Percentiles rank a stretch among this genome's conserved stretches.
Conservation (phyloP, 1,140 invertebrate species). For the Lasioglossum baleicum region DNA sequence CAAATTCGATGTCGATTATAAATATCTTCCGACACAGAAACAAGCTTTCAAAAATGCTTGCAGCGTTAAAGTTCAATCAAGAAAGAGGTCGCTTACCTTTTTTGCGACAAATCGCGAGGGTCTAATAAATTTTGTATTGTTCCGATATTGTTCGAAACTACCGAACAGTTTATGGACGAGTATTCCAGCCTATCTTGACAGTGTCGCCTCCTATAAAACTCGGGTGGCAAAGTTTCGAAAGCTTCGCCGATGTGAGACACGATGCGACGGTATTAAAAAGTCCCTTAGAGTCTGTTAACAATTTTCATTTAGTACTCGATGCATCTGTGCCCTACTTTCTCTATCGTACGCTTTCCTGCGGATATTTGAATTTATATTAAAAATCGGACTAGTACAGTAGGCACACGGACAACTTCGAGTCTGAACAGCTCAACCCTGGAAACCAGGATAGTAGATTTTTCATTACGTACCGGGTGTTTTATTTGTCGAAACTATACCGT, state of each 20-base stretch:
- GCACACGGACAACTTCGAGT: neutral
- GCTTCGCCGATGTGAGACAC: slow-evolving; percentile 31
- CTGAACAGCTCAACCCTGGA: neutral
- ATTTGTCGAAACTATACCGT: neutral
- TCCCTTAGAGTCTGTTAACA: slow-evolving; percentile 48
- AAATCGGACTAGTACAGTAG: neutral
- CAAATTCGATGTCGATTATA: neutral
- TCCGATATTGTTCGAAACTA: neutral
- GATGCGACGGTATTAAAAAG: slow-evolving; percentile 50
- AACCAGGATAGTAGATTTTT: neutral
- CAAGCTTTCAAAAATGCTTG: neutral
- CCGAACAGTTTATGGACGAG: slow-evolving; percentile 43
- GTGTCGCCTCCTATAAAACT: slow-evolving; percentile 38
- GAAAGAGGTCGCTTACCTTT: neutral
- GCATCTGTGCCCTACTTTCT: slow-evolving; percentile 46
- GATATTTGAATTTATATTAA: slow-evolving; percentile 59
- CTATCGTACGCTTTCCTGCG: slow-evolving; percentile 13
- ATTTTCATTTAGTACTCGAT: slow-evolving; percentile 53
- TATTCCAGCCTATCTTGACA: neutral
- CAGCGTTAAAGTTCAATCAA: neutral
- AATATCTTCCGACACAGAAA: neutral
- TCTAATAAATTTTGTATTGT: slow-evolving; percentile 17
- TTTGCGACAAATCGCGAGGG: neutral
- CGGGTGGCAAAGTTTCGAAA: slow-evolving; percentile 42
- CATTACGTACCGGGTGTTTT: neutral